Conservation (phyloP, 1,140 invertebrate species). For the Cotesia chilonis region DNA sequence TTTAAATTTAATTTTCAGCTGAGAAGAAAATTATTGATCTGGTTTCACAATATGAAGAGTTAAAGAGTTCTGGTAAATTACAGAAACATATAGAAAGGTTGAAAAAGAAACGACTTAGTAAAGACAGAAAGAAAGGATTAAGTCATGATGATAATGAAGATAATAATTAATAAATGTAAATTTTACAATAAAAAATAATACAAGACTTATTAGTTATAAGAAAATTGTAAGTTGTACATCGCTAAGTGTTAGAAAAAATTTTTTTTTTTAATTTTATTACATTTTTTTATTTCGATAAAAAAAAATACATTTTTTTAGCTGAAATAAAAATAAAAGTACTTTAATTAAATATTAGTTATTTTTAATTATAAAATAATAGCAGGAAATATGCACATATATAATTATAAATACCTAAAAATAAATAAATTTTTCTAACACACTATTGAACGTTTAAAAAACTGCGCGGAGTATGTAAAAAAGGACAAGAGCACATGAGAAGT, state of each 20-base stretch:
- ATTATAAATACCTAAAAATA: too few relatives aligned
- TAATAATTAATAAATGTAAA: neutral
- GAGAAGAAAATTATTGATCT: constrained; percentile 74
- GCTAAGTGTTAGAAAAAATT: too few relatives aligned
- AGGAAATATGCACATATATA: too few relatives aligned
- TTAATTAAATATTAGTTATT: too few relatives aligned
- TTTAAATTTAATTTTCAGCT: constrained; percentile 67
- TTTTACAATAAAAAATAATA: neutral
- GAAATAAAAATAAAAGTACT: too few relatives aligned
- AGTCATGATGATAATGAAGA: neutral
- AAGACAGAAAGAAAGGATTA: constrained; percentile 64
- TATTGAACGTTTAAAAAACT: neutral
- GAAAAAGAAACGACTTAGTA: constrained; percentile 72
- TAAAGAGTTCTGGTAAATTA: constrained; percentile 76
- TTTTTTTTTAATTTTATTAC: too few relatives aligned
- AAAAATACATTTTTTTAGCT: too few relatives aligned
- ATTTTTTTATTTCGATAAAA: too few relatives aligned
- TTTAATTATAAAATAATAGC: too few relatives aligned
- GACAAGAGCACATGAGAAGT: neutral
- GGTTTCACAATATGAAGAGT: constrained; percentile 76
- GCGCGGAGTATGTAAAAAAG: neutral
- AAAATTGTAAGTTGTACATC: too few relatives aligned
- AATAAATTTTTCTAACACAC: too few relatives aligned
- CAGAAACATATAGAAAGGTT: constrained; percentile 79
- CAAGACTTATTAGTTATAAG: too few relatives aligned